phyloP scores from a whole-genome alignment of 2,888 invertebrate genomes.

The Sisyra terminalis region DNA sequence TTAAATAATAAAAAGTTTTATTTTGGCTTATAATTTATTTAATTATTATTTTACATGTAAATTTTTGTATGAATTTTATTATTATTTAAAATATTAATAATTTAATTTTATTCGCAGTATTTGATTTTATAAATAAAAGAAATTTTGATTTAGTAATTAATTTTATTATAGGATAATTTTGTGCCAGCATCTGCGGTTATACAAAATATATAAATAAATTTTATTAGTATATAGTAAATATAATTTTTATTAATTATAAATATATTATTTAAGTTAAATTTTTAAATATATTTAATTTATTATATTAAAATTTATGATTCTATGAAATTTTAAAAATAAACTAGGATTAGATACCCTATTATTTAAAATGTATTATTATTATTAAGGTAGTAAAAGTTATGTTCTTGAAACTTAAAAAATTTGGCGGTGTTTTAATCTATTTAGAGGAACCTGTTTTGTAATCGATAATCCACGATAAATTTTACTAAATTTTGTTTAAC shows the following conservation, averaged over 20 bases:
- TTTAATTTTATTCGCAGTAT: constrained; percentile 25
- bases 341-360: constrained; percentile 57
- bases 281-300: constrained; percentile 28
- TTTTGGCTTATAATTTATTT: constrained; percentile 31
- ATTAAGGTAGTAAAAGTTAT: constrained; percentile 39
- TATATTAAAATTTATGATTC: constrained; percentile 28
- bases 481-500: no score
- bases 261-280: constrained; percentile 40
- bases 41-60: constrained; percentile 37
- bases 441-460: constrained; percentile 52
- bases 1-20: constrained; percentile 25
- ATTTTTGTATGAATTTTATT: constrained; percentile 28
- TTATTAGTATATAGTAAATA: constrained; percentile 28
- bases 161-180: constrained; percentile 41
- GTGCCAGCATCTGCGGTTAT: constrained; percentile 57
- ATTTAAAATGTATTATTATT: no score
- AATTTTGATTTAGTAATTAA: constrained; percentile 42
- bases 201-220: constrained; percentile 40
- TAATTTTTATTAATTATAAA: constrained; percentile 22
- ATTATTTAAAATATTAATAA: constrained; percentile 29
- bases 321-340: constrained; percentile 29
- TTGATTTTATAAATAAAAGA: constrained; percentile 39
- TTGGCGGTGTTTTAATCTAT: constrained; percentile 54
- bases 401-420: constrained; percentile 48
- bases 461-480: constrained; percentile 46